phyloP scores from a whole-genome alignment of 2,797 vertebrate genomes.

The Hydrolagus colliei region DNA sequence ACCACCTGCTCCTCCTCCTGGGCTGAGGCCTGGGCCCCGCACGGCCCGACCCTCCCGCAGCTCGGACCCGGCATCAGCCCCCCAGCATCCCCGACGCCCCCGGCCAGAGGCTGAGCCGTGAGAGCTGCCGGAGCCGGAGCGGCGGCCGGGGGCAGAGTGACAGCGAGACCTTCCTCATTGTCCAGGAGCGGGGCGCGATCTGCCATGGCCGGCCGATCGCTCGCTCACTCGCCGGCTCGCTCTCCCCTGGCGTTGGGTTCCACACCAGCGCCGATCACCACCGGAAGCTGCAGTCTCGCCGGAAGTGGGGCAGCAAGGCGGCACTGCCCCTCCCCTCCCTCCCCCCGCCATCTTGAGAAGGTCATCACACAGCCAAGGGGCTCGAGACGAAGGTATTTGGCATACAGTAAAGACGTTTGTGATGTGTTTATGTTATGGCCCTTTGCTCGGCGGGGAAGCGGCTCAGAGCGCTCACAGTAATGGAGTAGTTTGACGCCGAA shows the following conservation, averaged over 20 bases:
- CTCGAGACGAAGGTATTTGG: too few species aligned
- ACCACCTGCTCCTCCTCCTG: conserved; percentile 83
- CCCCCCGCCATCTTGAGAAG: not conserved
- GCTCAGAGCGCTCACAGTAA: too few species aligned
- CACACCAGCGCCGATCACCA: too few species aligned
- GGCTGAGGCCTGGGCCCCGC: conserved; percentile 43
- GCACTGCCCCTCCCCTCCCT: not conserved
- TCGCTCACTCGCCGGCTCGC: not conserved
- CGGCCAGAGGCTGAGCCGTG: not conserved
- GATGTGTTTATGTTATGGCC: too few species aligned
- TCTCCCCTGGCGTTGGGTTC: not conserved
- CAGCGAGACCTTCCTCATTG: conserved; percentile 82
- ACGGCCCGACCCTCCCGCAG: conserved; percentile 45
- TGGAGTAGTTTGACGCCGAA: too few species aligned
- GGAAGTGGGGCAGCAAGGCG: not conserved
- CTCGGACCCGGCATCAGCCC: conserved; percentile 43
- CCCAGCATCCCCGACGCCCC: conserved; percentile 49
- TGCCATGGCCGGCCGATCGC: conserved; percentile 56
- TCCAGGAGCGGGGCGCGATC: conserved; percentile 86
- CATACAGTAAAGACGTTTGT: too few species aligned
- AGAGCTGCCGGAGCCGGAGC: conserved; percentile 46
- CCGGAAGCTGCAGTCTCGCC: not conserved
- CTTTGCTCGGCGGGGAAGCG: too few species aligned
- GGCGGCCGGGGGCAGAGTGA: conserved; percentile 32
- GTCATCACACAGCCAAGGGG: not conserved